Conservation (phyloP, 1,140 invertebrate genomes). For the Sarcophaga peregrina region DNA sequence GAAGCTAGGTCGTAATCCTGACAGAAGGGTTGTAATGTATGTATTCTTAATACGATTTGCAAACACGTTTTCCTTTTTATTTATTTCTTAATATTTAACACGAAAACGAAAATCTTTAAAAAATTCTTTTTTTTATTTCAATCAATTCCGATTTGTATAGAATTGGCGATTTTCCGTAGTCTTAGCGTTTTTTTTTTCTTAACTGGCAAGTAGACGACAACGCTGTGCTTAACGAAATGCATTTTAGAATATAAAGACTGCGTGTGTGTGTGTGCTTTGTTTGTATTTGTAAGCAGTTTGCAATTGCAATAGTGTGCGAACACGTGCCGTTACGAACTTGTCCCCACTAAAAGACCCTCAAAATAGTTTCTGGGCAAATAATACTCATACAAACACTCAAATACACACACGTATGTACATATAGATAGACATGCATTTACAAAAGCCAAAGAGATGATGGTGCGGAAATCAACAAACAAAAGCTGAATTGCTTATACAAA, state of each 20-base stretch:
- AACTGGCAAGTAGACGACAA: too few relatives aligned
- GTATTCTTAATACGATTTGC: too few relatives aligned
- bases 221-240: too few relatives aligned
- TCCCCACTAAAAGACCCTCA: conserved; percentile 8
- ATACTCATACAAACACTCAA: not conserved
- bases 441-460: not conserved
- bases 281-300: not conserved
- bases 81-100: too few relatives aligned
- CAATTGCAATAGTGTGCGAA: conserved; percentile 60
- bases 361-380: not conserved
- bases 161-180: too few relatives aligned
- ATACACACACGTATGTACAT: not conserved
- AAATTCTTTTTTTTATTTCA: too few relatives aligned
- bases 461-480: conserved; percentile 9
- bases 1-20: too few relatives aligned
- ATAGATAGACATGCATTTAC: not conserved
- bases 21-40: too few relatives aligned
- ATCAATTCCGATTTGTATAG: too few relatives aligned
- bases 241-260: not conserved
- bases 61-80: too few relatives aligned
- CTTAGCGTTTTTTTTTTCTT: too few relatives aligned
- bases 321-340: conserved; percentile 55
- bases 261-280: not conserved
- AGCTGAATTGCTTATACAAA: conserved; percentile 21
- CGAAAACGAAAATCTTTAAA: too few relatives aligned